Conservation (phyloP, 2,888 invertebrate genomes). For the Horisme vitalbata region DNA sequence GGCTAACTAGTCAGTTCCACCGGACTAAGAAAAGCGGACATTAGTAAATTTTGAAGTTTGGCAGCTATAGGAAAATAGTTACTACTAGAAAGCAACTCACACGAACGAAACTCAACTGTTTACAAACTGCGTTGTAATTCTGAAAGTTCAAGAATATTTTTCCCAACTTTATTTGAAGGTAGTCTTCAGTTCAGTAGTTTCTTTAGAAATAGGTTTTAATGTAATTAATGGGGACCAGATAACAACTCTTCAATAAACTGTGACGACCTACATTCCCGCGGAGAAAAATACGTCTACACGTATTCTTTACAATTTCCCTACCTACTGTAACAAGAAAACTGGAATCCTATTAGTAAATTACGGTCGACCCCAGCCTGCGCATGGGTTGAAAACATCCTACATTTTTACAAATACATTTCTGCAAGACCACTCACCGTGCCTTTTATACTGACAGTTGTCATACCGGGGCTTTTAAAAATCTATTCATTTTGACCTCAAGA, state of each 20-base stretch:
- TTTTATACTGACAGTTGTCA: constrained; percentile 75
- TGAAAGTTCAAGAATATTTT: neutral
- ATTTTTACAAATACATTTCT: constrained; percentile 43
- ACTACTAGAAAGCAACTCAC: too few relatives aligned
- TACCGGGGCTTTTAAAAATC: constrained; percentile 70
- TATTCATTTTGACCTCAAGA: constrained; percentile 79
- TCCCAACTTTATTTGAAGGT: neutral
- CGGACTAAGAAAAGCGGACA: too few relatives aligned
- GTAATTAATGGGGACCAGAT: constrained; percentile 7
- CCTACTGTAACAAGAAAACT: constrained; percentile 27
- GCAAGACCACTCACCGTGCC: constrained; percentile 62
- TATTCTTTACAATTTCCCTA: constrained; percentile 28
- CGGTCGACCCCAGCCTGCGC: constrained; percentile 20
- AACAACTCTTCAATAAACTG: neutral
- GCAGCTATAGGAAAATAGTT: too few relatives aligned
- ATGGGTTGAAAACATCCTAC: constrained; percentile 26
- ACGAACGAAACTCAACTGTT: too few relatives aligned
- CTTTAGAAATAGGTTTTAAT: constrained; percentile 8
- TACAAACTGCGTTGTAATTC: neutral
- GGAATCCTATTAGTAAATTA: constrained; percentile 45
- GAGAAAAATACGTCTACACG: constrained; percentile 8
- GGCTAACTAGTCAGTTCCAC: too few relatives aligned
- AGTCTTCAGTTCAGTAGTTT: too few relatives aligned
- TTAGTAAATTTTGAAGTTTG: too few relatives aligned
- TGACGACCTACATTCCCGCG: constrained; percentile 7